Percentiles rank a stretch among this genome's conserved stretches.
These are phyloP conservation scores for Psophia crepitans DNA, from an alignment of 2,113 vertebrate genomes.

Conservation along the genomic window DNA sequence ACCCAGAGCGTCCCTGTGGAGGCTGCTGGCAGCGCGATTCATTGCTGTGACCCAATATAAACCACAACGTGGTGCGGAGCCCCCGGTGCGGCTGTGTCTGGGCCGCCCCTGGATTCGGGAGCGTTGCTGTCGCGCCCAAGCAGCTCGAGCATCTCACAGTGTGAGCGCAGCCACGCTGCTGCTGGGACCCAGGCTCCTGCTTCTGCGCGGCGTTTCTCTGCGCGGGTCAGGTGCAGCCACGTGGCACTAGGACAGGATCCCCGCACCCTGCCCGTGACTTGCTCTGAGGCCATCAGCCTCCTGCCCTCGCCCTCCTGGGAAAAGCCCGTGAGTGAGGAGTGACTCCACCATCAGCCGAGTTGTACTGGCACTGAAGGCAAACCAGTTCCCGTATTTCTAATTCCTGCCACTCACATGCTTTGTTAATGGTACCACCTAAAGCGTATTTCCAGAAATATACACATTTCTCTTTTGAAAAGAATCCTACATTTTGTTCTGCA, in stretches of 20 bases:
- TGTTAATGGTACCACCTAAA: background rate
- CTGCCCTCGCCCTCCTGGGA: background rate
- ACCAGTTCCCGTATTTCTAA: background rate
- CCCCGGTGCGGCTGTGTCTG: background rate
- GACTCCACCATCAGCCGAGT: background rate
- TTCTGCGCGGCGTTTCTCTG: background rate
- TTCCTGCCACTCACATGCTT: background rate
- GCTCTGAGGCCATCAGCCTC: background rate
- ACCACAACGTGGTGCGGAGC: rapidly evolving
- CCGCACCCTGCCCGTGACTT: rapidly evolving
- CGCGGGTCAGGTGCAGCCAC: background rate
- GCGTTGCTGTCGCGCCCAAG: rapidly evolving
- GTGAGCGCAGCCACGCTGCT: rapidly evolving
- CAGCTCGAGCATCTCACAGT: background rate
- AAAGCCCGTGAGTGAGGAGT: background rate
- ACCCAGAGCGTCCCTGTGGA: background rate
- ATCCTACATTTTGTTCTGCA: background rate
- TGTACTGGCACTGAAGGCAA: background rate
- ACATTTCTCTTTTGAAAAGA: background rate
- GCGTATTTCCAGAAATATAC: background rate
- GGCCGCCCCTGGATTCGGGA: rapidly evolving
- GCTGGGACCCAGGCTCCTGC: background rate
- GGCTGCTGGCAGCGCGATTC: background rate
- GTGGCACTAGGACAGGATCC: background rate
- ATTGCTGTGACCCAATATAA: background rate